Conservation (phyloP, 37 sponge, comb jelly and placozoan species). For the Amphimedon queenslandica region DNA sequence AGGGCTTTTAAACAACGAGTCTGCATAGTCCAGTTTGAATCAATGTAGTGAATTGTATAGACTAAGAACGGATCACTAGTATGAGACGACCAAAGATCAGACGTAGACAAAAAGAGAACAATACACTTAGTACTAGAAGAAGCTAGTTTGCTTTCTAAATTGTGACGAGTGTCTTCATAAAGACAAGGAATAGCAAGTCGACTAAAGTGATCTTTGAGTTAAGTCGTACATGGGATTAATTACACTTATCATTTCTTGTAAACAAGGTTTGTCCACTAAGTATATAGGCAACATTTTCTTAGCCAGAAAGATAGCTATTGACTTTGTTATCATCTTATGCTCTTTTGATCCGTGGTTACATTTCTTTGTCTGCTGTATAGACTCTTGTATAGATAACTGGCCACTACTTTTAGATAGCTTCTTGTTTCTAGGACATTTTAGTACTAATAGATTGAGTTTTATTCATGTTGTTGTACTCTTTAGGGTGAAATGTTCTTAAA, state of each 20-base stretch:
- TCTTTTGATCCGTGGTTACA: neutral
- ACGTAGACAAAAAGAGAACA: conserved; percentile 13
- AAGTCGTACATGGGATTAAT: conserved; percentile 24
- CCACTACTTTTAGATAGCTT: too few species aligned
- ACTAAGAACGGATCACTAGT: conserved; percentile 7
- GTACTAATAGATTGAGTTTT: too few species aligned
- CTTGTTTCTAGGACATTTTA: too few species aligned
- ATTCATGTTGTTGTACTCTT: too few species aligned
- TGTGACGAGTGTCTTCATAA: conserved; percentile 12
- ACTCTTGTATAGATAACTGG: too few species aligned
- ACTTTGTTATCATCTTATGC: conserved; percentile 25
- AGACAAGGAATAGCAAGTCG: conserved; percentile 16
- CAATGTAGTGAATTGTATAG: conserved; percentile 25
- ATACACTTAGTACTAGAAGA: too few species aligned
- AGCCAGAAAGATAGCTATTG: conserved; percentile 11
- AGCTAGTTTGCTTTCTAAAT: neutral
- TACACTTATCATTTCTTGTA: conserved; percentile 1
- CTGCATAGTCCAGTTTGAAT: conserved; percentile 9
- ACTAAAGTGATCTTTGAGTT: too few species aligned
- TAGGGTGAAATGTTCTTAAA: too few species aligned
- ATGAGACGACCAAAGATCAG: conserved; percentile 3
- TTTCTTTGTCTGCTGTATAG: too few species aligned
- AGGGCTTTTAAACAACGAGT: conserved; percentile 16
- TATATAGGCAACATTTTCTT: too few species aligned
- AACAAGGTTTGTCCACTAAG: conserved; percentile 20